Evolutionary conservation across 2,888 invertebrate genomes (phyloP).

Genomic region (Cryptocheilus praepositus): DNA sequence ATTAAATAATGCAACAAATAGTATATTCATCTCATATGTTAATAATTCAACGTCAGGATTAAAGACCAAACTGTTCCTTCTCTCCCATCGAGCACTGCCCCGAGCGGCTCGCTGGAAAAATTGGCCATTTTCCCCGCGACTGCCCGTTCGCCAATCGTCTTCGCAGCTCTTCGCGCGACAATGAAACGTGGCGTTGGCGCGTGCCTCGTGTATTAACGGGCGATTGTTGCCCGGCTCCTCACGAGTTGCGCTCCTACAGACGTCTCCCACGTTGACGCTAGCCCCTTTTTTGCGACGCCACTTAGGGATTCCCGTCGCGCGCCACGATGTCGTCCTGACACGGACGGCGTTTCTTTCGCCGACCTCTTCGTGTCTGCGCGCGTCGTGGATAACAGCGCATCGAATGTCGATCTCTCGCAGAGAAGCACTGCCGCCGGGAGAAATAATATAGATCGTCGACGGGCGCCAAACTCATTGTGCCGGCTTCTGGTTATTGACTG

Average conservation of each 20-base stretch:
- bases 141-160: neutral
- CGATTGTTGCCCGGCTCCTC: conserved; percentile 25
- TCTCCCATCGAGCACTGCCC: too few species aligned
- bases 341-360: conserved; percentile 5
- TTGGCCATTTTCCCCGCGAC: conserved; percentile 8
- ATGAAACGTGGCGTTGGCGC: conserved; percentile 7
- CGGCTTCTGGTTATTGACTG: too few species aligned
- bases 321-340: conserved; percentile 14
- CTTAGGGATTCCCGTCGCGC: conserved; percentile 28
- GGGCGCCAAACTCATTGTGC: too few species aligned
- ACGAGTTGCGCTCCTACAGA: neutral
- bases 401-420: too few species aligned
- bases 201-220: conserved; percentile 26
- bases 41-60: too few species aligned
- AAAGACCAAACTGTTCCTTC: too few species aligned
- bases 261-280: conserved; percentile 8
- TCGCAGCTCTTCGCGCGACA: neutral
- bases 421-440: too few species aligned
- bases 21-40: too few species aligned
- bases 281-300: conserved; percentile 13
- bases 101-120: neutral
- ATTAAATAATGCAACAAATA: too few species aligned
- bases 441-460: too few species aligned
- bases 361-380: neutral
- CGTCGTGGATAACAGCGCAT: too few species aligned